Base-by-base conservation (phyloP, 2,113 vertebrate genomes). In the Marmota monax region DNA sequence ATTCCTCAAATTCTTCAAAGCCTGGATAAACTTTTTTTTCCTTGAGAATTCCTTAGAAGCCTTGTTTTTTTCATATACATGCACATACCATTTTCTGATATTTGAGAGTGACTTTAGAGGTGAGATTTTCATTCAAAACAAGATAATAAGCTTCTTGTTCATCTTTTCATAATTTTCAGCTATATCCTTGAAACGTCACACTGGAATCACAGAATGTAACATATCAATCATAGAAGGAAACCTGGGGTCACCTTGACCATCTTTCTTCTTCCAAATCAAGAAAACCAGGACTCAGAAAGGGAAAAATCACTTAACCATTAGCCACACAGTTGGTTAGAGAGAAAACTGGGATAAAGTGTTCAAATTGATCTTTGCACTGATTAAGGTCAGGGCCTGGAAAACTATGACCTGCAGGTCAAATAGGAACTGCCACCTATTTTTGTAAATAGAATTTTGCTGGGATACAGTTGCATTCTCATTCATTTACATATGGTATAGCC, bases 361-460 rank as follows among this genome's bases (percentile, higher is more conserved):
- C 14, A 72, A 72, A 39, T 12, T n/a, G 77, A 70, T 56, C 25
- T 69, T 90, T 72, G 45, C 5, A 25, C 16, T 39, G 16, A 86
- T 20, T 69, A 67, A 87, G 48, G 51, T 84, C 11, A 70, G 9
- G 39, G 2, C 9, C 58, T 39, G 17, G 3, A 61, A 92, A 88
- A 80, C 65, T 56, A n/a, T 79, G 45, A 56, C 51, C 53, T 10
- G 3, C 7, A 80, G 51, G 51, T 27, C 22, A 89, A 89, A 67
- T 56, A 10, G 17, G 9, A 32, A 4, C 58, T 42, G 11, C 12
- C 16, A 16, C 22, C 2, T 53, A 45, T 11, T 79, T 78, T 90
- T 82, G n/a, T 84, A 84, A 92, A 53, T 58, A 88, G 22, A 53
- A 79, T 92, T 90, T 73, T 87, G n/a, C 4, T 84, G 72, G 37